Conservation (phyloP, 1,140 invertebrate species). For the Drosophila teissieri region DNA sequence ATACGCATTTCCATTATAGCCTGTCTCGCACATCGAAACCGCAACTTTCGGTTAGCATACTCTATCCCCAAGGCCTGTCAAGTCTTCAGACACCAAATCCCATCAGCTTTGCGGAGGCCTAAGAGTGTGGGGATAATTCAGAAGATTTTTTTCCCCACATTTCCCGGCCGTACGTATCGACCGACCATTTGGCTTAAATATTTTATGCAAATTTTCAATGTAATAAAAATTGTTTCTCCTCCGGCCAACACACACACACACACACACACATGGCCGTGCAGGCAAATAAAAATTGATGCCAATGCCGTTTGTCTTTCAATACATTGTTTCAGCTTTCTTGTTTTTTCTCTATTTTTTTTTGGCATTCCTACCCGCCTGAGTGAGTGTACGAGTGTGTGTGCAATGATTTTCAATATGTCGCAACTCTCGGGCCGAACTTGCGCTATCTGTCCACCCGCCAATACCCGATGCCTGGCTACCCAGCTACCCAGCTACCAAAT, state of each 20-base stretch:
- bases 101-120: slow-evolving; percentile 6
- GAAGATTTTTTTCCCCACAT: slow-evolving; percentile 5
- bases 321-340: slow-evolving; percentile 44
- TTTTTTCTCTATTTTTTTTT: slow-evolving; percentile 14
- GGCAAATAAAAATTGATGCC: slow-evolving; percentile 79
- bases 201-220: slow-evolving; percentile 84
- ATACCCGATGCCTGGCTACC: background rate
- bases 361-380: slow-evolving; percentile 4
- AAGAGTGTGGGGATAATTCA: slow-evolving; percentile 3
- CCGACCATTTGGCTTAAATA: slow-evolving; percentile 79
- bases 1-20: slow-evolving; percentile 3
- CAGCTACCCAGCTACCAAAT: too few relatives aligned
- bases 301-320: slow-evolving; percentile 77
- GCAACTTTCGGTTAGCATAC: background rate
- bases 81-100: slow-evolving; percentile 36
- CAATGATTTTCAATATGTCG: slow-evolving; percentile 82
- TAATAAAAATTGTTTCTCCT: slow-evolving; percentile 75
- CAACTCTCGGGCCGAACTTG: slow-evolving; percentile 68
- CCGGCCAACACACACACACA: slow-evolving; percentile 36
- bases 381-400: slow-evolving; percentile 37
- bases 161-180: slow-evolving; percentile 51
- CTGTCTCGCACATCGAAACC: slow-evolving; percentile 4
- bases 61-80: slow-evolving; percentile 19
- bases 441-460: slow-evolving; percentile 54
- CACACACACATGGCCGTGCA: slow-evolving; percentile 21